Evolutionary conservation across 1,140 invertebrate genomes (phyloP), one percentile per base, ranked within the genome.

Genomic region (Conus ventricosus): DNA sequence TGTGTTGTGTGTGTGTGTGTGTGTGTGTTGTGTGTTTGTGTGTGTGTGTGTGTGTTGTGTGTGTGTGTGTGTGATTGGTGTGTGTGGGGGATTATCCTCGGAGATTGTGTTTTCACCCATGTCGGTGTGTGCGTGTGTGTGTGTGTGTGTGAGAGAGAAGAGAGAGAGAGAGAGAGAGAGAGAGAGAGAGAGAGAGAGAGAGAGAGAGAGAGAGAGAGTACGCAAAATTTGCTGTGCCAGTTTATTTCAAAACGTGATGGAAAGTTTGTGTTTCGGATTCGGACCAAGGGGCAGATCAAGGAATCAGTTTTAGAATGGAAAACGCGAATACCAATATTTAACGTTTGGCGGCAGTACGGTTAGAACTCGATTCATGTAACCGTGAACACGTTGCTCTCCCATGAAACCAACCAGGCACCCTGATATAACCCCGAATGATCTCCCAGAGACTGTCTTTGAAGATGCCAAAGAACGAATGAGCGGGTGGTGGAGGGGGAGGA

Each of bases 131-230:
- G 39, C 3, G 39, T 39, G 39, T 39, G 39, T 39, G 39, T 39
- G 39, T 23, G 76, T 23, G 76, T 23, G 23, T 23, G 76, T 23
- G 76, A 4, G 76, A 4, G 23, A 4, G 76, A 4, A 4, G 76
- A 4, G 23, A 4, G 76, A 4, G 23, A 4, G 76, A 78, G 76
- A 78, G 76, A 78, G 23, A 78, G 76, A 78, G 76, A 78, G 23
- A 78, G 76, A 78, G 27, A 78, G 76, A 78, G 76, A 78, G 76
- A 78, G 76, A 25, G 76, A 25, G 76, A 78, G 20, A 78, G 23
- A 39, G 76, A 78, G 76, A 78, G 76, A 78, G 23, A 78, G 76
- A 78, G 76, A 25, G 76, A 78, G 76, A 78, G 27, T 0, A 39
- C 39, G 39, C 39, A 39, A 0, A 39, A 39, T 1, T 39, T 39